Conservation (phyloP, 2,888 invertebrate species). For the Phasia obesa region DNA sequence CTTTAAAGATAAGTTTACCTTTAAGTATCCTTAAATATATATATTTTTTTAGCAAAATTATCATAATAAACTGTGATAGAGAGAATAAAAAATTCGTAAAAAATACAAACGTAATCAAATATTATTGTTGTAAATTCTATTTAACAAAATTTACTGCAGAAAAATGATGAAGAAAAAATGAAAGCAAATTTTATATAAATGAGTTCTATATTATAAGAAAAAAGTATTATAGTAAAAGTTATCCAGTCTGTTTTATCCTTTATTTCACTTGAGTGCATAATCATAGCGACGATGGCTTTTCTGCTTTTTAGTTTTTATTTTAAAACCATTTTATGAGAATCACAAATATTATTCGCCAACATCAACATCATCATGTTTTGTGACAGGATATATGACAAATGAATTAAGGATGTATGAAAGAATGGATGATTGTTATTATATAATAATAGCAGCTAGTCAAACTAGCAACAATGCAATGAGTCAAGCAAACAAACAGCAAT, state of each 20-base stretch:
- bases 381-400: constrained; percentile 42
- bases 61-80: too few species aligned
- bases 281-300: constrained; percentile 9
- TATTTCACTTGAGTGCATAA: constrained; percentile 55
- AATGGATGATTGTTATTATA: constrained; percentile 36
- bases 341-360: background rate
- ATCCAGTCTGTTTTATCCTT: constrained; percentile 32
- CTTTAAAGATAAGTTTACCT: too few species aligned
- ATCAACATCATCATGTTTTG: constrained; percentile 3
- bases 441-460: constrained; percentile 34
- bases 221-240: background rate
- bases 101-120: too few species aligned
- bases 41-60: too few species aligned
- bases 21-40: too few species aligned
- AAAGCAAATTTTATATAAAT: too few species aligned
- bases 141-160: too few species aligned
- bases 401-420: constrained; percentile 49
- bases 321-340: constrained; percentile 11
- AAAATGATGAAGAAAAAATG: too few species aligned
- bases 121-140: too few species aligned
- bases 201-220: background rate
- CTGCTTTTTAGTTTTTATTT: constrained; percentile 26
- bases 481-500: background rate
- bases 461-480: constrained; percentile 9
- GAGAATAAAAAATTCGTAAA: too few species aligned